A percentile compares a stretch with the other conserved stretches of the same genome.
Conservation (phyloP, 2,797 vertebrate genomes). For the Pitangus sulphuratus region DNA sequence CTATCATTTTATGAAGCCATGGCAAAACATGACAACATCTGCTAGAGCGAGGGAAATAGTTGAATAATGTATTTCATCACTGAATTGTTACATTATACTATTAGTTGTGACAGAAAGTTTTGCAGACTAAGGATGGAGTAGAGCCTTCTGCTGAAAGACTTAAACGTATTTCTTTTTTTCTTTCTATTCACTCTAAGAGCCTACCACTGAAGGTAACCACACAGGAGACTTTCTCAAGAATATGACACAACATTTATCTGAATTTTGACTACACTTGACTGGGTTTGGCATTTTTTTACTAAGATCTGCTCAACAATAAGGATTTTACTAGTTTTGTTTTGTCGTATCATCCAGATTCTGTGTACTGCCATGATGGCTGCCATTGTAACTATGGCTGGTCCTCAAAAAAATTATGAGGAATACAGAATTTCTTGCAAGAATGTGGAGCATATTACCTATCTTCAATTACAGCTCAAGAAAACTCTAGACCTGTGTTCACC, state of each 20-base stretch:
- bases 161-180: neutral
- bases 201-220: neutral
- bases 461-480: neutral
- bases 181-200: neutral
- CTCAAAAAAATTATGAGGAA: neutral
- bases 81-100: neutral
- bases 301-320: neutral
- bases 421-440: neutral
- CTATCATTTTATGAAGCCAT: neutral
- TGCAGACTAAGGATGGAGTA: neutral
- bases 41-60: neutral
- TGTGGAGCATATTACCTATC: neutral
- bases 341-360: neutral
- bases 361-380: neutral
- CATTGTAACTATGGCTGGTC: neutral
- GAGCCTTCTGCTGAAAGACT: neutral
- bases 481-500: neutral
- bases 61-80: neutral
- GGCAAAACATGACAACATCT: neutral
- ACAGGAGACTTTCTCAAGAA: neutral
- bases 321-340: neutral
- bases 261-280: neutral
- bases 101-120: neutral
- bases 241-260: neutral
- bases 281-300: neutral